Evolutionary conservation across 2,888 invertebrate species (phyloP).

Genomic region (Metacarcinus magister): DNA sequence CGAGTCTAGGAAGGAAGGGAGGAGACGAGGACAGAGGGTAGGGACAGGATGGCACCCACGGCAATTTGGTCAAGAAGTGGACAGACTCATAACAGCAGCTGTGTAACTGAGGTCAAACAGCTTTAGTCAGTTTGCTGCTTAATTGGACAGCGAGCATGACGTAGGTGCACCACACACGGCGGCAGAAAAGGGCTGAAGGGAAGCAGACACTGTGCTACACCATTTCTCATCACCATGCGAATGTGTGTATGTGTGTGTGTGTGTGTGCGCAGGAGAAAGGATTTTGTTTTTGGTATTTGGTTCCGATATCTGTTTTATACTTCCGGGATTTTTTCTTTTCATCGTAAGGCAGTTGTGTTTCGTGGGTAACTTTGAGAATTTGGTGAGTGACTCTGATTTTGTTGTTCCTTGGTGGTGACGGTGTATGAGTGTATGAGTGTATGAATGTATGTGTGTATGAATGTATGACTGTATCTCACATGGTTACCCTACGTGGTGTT

Average conservation of each 20-base stretch:
- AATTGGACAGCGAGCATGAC: conserved; percentile 42
- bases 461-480: neutral
- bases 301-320: neutral
- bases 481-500: neutral
- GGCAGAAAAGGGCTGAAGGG: neutral
- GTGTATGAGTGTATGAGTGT: neutral
- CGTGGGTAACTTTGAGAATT: neutral
- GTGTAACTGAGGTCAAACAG: conserved; percentile 44
- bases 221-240: neutral
- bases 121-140: conserved; percentile 51
- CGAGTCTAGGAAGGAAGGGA: neutral
- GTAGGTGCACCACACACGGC: neutral
- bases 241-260: neutral
- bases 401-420: neutral
- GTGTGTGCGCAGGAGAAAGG: no score
- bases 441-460: neutral
- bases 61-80: conserved; percentile 51
- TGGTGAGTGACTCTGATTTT: neutral
- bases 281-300: neutral
- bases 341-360: neutral
- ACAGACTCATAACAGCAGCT: conserved; percentile 37
- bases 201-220: neutral
- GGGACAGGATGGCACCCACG: neutral
- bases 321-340: neutral
- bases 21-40: neutral